A percentile compares a stretch with the other conserved stretches of the same genome.
These are phyloP conservation scores for Drosophila biarmipes DNA, from an alignment of 1,140 invertebrate genomes.

Conservation along the genomic window DNA sequence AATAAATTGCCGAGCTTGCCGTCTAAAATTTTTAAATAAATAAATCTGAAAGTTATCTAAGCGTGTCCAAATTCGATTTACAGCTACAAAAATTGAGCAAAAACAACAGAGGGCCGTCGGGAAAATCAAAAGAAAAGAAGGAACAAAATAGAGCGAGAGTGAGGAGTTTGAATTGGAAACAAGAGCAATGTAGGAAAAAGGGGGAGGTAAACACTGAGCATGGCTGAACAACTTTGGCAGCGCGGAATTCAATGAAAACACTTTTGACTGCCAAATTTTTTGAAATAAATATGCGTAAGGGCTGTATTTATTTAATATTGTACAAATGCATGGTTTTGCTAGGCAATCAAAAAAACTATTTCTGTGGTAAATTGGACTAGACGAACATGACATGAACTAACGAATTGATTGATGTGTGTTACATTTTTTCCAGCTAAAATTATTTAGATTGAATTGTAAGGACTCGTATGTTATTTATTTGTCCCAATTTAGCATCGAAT, in stretches of 20 bases:
- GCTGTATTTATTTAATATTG: constrained; percentile 23
- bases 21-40: constrained; percentile 66
- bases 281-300: constrained; percentile 4
- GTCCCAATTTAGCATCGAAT: neutral
- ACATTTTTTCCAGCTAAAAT: neutral
- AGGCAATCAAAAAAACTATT: neutral
- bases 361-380: neutral
- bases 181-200: constrained; percentile 1
- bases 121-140: constrained; percentile 5
- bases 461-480: neutral
- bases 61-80: constrained; percentile 73
- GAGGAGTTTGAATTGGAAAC: constrained; percentile 23
- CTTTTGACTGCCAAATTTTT: constrained; percentile 20
- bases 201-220: constrained; percentile 23
- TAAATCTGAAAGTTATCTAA: constrained; percentile 75
- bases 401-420: neutral
- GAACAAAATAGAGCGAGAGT: constrained; percentile 26
- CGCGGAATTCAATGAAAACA: constrained; percentile 33
- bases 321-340: neutral
- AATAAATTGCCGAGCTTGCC: constrained; percentile 61
- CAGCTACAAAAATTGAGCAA: constrained; percentile 47
- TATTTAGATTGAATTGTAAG: neutral
- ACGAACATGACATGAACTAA: neutral
- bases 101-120: constrained; percentile 14
- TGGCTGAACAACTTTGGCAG: constrained; percentile 24